Evolutionary conservation across 2,888 invertebrate genomes (phyloP).

Genomic region (Reticulitermes lucifugus): DNA sequence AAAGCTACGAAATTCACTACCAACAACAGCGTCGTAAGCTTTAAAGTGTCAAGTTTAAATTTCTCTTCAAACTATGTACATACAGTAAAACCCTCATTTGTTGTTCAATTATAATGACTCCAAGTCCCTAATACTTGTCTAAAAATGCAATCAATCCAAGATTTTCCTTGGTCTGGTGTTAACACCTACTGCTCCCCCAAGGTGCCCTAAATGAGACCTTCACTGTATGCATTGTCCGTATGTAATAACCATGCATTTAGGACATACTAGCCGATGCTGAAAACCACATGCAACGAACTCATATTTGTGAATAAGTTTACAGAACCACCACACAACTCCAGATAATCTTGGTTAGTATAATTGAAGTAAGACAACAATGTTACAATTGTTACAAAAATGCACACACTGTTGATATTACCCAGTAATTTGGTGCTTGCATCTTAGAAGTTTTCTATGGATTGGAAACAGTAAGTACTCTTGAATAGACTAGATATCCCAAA

Average conservation of each 20-base stretch:
- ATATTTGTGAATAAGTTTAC: not conserved
- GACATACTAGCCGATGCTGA: not conserved
- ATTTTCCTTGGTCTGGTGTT: too few species aligned
- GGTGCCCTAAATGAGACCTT: too few species aligned
- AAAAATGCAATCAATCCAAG: too few species aligned
- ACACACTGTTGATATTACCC: not conserved
- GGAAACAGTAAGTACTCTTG: slow-evolving; percentile 6
- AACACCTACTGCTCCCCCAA: not conserved
- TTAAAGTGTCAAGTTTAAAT: too few species aligned
- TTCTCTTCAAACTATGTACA: too few species aligned
- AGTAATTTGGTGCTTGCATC: slow-evolving; percentile 29
- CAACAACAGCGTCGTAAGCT: too few species aligned
- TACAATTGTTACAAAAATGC: not conserved
- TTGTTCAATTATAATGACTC: not conserved
- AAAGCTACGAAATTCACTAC: too few species aligned
- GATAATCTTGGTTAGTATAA: too few species aligned
- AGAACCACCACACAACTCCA: not conserved
- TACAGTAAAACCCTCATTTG: too few species aligned
- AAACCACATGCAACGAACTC: not conserved
- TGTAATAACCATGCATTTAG: not conserved
- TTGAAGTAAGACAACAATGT: not conserved
- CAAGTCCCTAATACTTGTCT: not conserved
- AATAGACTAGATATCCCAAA: slow-evolving; percentile 3
- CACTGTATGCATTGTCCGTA: too few species aligned
- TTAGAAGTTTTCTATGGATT: slow-evolving; percentile 1